Conservation (phyloP, 2,888 invertebrate genomes). For the Archips crataeganus region DNA sequence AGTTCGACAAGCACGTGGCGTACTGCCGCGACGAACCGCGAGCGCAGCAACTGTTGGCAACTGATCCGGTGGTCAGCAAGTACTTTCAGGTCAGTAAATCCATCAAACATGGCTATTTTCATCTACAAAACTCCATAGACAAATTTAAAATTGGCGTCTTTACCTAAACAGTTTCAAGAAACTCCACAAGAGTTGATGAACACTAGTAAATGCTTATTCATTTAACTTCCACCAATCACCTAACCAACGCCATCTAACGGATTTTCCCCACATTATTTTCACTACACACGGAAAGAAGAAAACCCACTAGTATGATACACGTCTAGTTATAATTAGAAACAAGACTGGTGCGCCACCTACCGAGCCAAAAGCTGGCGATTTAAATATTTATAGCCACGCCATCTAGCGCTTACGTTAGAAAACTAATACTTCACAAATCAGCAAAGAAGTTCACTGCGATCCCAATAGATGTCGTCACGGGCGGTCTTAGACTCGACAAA, state of each 20-base stretch:
- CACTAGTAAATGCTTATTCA: no score
- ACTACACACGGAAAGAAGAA: background rate
- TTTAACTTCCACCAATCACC: background rate
- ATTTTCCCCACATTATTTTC: background rate
- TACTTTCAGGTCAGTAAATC: conserved; percentile 90
- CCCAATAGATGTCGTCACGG: conserved; percentile 14
- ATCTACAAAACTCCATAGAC: no score
- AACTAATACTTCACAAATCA: background rate
- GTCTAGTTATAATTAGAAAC: conserved; percentile 23
- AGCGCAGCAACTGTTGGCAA: conserved; percentile 92
- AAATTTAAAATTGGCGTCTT: no score
- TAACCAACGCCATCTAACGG: background rate
- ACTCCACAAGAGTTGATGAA: no score
- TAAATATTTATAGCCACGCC: background rate
- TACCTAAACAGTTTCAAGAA: no score
- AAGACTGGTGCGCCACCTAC: conserved; percentile 11
- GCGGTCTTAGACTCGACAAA: background rate
- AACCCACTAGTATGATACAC: background rate
- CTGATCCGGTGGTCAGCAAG: conserved; percentile 89
- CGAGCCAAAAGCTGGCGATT: background rate
- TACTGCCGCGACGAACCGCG: conserved; percentile 95
- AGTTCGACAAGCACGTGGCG: conserved; percentile 97
- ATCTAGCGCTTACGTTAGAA: background rate
- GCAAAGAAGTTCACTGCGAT: background rate
- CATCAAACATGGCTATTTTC: no score